phyloP scores from a whole-genome alignment of 2,888 invertebrate genomes.

The Petrophora chlorosata region DNA sequence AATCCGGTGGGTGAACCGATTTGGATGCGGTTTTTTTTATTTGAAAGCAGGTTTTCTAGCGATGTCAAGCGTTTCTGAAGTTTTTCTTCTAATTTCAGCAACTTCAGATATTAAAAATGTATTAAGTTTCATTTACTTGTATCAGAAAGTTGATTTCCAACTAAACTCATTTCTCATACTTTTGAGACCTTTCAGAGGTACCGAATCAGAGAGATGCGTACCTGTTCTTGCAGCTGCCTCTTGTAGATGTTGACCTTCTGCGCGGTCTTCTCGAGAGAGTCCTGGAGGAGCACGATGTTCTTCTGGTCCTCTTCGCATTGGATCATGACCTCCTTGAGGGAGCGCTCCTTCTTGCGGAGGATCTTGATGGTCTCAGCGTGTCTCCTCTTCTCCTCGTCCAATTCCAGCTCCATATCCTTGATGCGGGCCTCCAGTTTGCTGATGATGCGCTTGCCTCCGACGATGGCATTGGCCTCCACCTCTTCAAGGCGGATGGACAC shows the following conservation, averaged over 20 bases:
- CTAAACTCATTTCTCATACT: too few relatives aligned
- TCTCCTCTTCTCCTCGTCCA: constrained; percentile 98
- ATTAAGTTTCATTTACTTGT: too few relatives aligned
- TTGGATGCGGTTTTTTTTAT: too few relatives aligned
- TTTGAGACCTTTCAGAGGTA: neutral
- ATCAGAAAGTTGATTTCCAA: too few relatives aligned
- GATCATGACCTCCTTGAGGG: constrained; percentile 97
- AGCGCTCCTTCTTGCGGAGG: constrained; percentile 98
- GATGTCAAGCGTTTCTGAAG: too few relatives aligned
- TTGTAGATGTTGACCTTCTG: constrained; percentile 97
- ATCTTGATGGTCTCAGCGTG: constrained; percentile 99
- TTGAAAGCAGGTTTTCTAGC: too few relatives aligned
- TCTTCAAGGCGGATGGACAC: constrained; percentile 96
- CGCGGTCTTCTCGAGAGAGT: constrained; percentile 92
- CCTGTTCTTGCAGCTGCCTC: constrained; percentile 97
- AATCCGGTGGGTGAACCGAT: too few relatives aligned
- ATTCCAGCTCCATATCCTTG: constrained; percentile 96
- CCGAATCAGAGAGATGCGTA: constrained; percentile 53
- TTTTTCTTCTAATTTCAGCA: too few relatives aligned
- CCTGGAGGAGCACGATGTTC: constrained; percentile 96
- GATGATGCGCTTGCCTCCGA: constrained; percentile 98
- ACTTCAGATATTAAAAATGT: too few relatives aligned
- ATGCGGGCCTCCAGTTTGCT: constrained; percentile 98
- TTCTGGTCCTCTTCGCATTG: constrained; percentile 98
- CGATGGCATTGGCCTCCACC: constrained; percentile 98